A percentile compares a stretch with the other conserved stretches of the same genome.
phyloP scores from a whole-genome alignment of 2,797 vertebrate genomes.

The Pipistrellus pygmaeus region DNA sequence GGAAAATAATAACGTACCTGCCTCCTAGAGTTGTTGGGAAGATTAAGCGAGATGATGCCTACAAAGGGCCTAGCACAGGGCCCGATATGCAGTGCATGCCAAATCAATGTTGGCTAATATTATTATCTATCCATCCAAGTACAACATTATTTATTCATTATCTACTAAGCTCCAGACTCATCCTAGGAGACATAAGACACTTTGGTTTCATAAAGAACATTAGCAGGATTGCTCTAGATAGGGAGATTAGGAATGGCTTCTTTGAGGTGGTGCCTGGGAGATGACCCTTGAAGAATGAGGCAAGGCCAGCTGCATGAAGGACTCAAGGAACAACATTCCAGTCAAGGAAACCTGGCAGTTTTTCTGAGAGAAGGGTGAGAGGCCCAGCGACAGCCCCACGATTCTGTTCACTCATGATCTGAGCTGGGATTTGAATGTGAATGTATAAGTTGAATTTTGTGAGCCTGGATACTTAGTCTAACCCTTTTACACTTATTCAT shows the following conservation, averaged over 20 bases:
- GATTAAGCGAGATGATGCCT: not conserved
- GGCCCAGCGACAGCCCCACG: not conserved
- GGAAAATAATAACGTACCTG: not conserved
- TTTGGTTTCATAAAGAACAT: not conserved
- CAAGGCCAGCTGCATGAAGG: not conserved
- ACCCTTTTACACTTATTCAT: not conserved
- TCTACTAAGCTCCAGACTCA: not conserved
- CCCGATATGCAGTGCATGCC: not conserved
- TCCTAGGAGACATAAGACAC: not conserved
- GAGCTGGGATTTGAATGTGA: not conserved
- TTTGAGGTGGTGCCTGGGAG: not conserved
- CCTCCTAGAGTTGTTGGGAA: not conserved
- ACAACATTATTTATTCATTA: conserved; percentile 12
- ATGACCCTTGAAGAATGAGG: not conserved
- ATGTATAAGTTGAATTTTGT: not conserved
- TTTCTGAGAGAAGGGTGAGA: conserved; percentile 2
- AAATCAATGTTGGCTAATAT: not conserved
- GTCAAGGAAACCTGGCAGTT: not conserved
- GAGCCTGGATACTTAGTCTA: not conserved
- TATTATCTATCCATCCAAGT: not conserved
- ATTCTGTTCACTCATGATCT: not conserved
- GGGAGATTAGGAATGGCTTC: not conserved
- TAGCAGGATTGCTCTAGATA: not conserved
- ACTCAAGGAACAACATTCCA: not conserved
- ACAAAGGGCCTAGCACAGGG: not conserved